These are phyloP conservation scores for Sminthurinus aureus DNA, from an alignment of 2,888 invertebrate species.

Conservation along the genomic window DNA sequence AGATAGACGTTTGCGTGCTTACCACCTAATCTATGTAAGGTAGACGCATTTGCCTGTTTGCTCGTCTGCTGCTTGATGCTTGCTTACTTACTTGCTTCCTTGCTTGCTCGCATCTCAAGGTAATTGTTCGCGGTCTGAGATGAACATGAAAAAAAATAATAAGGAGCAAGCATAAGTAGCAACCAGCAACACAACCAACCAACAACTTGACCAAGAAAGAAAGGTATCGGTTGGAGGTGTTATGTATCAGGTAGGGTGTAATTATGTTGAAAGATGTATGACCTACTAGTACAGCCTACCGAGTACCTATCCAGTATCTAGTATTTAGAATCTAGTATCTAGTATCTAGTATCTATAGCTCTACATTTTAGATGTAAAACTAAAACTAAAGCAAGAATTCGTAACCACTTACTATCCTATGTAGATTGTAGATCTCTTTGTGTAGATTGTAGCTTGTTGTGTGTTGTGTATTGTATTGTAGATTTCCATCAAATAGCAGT, in stretches of 20 bases:
- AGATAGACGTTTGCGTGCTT: slow-evolving; percentile 28
- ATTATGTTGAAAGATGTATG: slow-evolving; percentile 7
- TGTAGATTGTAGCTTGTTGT: neutral
- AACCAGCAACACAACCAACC: too few species aligned
- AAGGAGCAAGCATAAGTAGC: slow-evolving; percentile 15
- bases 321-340: too few species aligned
- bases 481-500: too few species aligned
- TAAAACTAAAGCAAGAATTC: too few species aligned
- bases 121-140: slow-evolving; percentile 36
- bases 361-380: too few species aligned
- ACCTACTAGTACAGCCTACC: neutral
- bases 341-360: too few species aligned
- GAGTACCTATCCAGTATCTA: too few species aligned
- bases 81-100: too few species aligned
- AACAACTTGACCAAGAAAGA: neutral
- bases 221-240: slow-evolving; percentile 6
- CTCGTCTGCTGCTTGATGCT: too few species aligned
- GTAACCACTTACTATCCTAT: too few species aligned
- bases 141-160: slow-evolving; percentile 18
- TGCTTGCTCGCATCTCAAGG: slow-evolving; percentile 28
- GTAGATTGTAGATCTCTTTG: neutral
- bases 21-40: slow-evolving; percentile 23
- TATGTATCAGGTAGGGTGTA: slow-evolving; percentile 17
- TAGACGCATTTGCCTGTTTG: slow-evolving; percentile 27
- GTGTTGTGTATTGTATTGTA: neutral